A percentile compares a stretch with the other conserved stretches of the same genome.
Conservation (phyloP, 1,140 invertebrate genomes). For the Mylabris phalerata region DNA sequence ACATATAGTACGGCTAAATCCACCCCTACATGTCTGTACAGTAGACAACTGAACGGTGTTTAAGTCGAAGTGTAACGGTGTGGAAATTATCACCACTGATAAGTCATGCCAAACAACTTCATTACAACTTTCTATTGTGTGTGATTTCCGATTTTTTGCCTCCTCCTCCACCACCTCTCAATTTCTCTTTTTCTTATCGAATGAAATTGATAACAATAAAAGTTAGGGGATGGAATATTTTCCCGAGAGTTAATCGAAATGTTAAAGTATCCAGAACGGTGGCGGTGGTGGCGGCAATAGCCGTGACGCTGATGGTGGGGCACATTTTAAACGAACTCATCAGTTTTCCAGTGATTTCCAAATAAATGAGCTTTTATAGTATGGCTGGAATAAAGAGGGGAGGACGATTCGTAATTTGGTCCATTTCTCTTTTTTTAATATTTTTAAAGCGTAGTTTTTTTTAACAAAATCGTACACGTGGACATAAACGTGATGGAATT, state of each 20-base stretch:
- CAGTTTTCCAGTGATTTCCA: slow-evolving; percentile 29
- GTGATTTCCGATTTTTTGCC: no score
- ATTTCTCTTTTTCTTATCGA: no score
- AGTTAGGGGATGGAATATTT: slow-evolving; percentile 25
- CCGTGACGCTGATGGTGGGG: no score
- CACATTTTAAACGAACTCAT: slow-evolving; percentile 21
- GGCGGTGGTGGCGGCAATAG: slow-evolving; percentile 7
- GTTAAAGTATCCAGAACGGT: slow-evolving; percentile 28
- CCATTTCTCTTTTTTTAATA: no score
- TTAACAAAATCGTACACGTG: no score
- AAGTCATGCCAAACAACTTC: slow-evolving; percentile 32
- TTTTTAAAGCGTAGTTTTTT: no score
- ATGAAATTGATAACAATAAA: slow-evolving; percentile 2
- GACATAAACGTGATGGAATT: no score
- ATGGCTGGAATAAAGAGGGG: background rate
- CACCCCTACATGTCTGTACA: no score
- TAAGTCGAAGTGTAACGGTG: slow-evolving; percentile 31
- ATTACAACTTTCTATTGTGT: slow-evolving; percentile 25
- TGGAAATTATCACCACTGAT: slow-evolving; percentile 34
- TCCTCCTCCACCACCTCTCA: no score
- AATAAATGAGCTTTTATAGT: slow-evolving; percentile 20
- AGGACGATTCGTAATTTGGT: slow-evolving; percentile 11
- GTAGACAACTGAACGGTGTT: slow-evolving; percentile 4
- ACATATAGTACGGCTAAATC: no score
- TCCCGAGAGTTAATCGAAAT: slow-evolving; percentile 32